These are phyloP conservation scores for Tyrannus savana DNA, from an alignment of 2,113 vertebrate genomes.

Conservation along the genomic window DNA sequence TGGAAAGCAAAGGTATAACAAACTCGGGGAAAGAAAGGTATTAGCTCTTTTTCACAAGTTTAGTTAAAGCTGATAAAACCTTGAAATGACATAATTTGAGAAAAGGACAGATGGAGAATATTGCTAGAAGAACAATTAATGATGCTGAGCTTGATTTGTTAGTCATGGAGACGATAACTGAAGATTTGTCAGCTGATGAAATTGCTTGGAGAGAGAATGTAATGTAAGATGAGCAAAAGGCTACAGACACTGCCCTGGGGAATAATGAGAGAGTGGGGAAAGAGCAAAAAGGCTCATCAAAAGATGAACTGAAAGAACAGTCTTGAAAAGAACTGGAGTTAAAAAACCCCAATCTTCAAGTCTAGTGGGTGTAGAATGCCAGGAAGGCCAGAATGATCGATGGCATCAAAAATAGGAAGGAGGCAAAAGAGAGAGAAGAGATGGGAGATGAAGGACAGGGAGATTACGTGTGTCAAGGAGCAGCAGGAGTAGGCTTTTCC, in stretches of 20 bases:
- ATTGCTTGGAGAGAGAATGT: not conserved
- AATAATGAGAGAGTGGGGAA: not conserved
- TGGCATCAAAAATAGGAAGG: not conserved
- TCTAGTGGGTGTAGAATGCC: not conserved
- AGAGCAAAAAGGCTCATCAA: not conserved
- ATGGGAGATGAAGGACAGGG: not conserved
- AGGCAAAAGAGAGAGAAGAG: not conserved
- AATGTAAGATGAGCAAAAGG: not conserved
- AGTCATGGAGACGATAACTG: not conserved
- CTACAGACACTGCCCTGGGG: not conserved
- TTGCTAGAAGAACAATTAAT: slow-evolving; percentile 16
- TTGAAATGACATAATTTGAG: not conserved
- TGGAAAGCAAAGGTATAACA: not conserved
- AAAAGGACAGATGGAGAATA: not conserved
- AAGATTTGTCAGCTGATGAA: slow-evolving; percentile 16
- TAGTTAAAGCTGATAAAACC: not conserved
- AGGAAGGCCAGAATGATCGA: not conserved
- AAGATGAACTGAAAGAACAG: not conserved
- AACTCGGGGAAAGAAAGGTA: not conserved
- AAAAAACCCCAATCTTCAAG: not conserved
- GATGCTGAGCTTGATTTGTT: slow-evolving; percentile 11
- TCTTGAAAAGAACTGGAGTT: not conserved
- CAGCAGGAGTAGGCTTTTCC: not conserved
- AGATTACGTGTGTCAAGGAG: not conserved
- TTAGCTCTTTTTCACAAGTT: not conserved